Evolutionary conservation across 2,888 invertebrate genomes (phyloP), one percentile per base, ranked within the genome.

Genomic region (Eumacrocentrus americanus): DNA sequence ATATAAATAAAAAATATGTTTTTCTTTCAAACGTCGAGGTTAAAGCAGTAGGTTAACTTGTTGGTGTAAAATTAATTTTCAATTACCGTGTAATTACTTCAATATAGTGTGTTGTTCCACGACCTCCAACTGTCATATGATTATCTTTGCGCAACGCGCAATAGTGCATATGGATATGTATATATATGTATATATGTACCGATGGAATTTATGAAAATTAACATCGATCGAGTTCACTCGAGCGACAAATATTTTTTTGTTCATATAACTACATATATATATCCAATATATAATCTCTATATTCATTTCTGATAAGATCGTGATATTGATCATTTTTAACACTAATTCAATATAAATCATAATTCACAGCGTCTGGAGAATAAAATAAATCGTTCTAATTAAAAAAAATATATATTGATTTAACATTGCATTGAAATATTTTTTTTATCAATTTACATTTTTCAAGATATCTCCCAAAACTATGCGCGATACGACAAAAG

Each of bases 81-180:
- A 51, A 51, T 51, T 51, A 35, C 7, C 20, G 51, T 20, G 11
- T 51, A 22, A 37, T 37, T 37, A 51, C 22, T 51, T 18, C 9
- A 23, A 51, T 29, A 22, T 34, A 35, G 5, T 18, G 11, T 11
- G 16, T 22, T 22, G 16, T 35, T n/a, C 37, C n/a, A 37, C 51
- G 35, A 35, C 51, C 51, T 51, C 35, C 51, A 20, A 20, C 48
- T 48, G 25, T 48, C 51, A 51, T 51, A 37, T 51, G 4, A 51
- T 51, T 51, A 51, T 37, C 20, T 37, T 22, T 51, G 37, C 20
- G 51, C 51, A 51, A 51, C 35, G 35, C n/a, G 4, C 1, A n/a
- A n/a, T n/a, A n/a, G n/a, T 14, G n/a, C 5, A 3, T 51, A 6
- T 29, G 29, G 4, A 29, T 9, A 29, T 29, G 29, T 29, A 29